These are phyloP conservation scores for Xylocampa areola DNA, from an alignment of 2,888 invertebrate species.

Conservation along the genomic window DNA sequence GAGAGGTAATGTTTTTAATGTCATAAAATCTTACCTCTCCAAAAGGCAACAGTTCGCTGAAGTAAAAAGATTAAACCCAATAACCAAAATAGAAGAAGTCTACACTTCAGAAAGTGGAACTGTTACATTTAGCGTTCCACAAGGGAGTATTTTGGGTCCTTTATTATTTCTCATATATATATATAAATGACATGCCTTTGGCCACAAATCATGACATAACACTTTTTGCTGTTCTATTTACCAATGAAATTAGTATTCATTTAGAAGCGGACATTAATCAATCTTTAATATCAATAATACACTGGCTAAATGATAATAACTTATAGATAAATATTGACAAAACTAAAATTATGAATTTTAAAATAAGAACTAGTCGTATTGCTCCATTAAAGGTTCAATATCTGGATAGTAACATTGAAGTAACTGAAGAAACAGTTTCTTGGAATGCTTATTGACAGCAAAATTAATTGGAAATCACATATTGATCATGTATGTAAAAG, in stretches of 20 bases:
- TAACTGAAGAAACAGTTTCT: slow-evolving; percentile 10
- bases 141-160: slow-evolving; percentile 31
- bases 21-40: slow-evolving; percentile 9
- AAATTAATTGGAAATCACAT: slow-evolving; percentile 7
- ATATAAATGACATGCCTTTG: slow-evolving; percentile 28
- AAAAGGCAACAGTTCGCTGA: slow-evolving; percentile 10
- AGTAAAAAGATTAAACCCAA: background rate
- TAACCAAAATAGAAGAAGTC: slow-evolving; percentile 1
- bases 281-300: slow-evolving; percentile 4
- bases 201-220: slow-evolving; percentile 11
- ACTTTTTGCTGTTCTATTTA: slow-evolving; percentile 24
- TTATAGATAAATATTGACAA: slow-evolving; percentile 2
- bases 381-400: background rate
- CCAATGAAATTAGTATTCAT: background rate
- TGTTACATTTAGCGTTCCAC: slow-evolving; percentile 2
- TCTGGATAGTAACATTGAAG: slow-evolving; percentile 1
- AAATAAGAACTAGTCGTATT: background rate
- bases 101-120: background rate
- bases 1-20: slow-evolving; percentile 8
- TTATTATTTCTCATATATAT: slow-evolving; percentile 20
- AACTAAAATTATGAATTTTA: slow-evolving; percentile 8
- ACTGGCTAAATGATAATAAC: slow-evolving; percentile 13
- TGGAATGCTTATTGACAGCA: slow-evolving; percentile 5
- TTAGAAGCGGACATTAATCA: slow-evolving; percentile 8
- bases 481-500: background rate